Evolutionary conservation across 2,797 vertebrate species (phyloP), one percentile per base, ranked within the genome.

Genomic region (Chlorospingus semifuscus): DNA sequence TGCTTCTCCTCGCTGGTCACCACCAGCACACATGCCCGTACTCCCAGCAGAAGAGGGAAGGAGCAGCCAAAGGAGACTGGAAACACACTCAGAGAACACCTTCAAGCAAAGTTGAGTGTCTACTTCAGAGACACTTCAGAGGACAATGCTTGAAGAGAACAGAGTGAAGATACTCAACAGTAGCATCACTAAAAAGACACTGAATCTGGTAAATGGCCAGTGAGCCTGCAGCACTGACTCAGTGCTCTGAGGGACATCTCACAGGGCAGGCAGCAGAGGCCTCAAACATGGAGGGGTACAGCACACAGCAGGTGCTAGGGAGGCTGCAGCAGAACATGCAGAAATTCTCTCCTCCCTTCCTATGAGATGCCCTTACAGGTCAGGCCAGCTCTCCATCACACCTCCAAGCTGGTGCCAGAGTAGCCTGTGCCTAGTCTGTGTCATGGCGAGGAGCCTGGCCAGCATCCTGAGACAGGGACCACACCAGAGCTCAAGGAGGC

Each of bases 391-490:
- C 1, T 8, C 42, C 3, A 1, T 19, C 52, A 17, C 23, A 9
- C 13, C 53, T 57, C 36, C 68, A 55, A 47, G 64, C 15, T 60
- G 69, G 27, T 4, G 6, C 65, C 19, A 29, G 42, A 46, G 27
- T 0, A 72, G 47, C 32, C 46, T 53, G 8, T 23, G 50, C 12
- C 15, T 21, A 15, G 41, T 1, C 27, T 5, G 1, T 4, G 50
- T 16, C 30, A 52, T 4, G 0, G 1, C 63, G 53, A 47, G 27
- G 26, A 78, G 44, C 70, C 14, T 16, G 52, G 47, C 26, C 57
- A 41, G 57, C 6, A 7, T 1, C 1, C 2, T 1, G 44, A n/a
- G 9, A 37, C 11, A 21, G 27, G 12, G 66, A 46, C 17, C 20
- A 49, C 6, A 2, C 0, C 1, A 18, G 44, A 84, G 26, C 11